Evolutionary conservation across 2,797 vertebrate genomes (phyloP), one percentile per base, ranked within the genome.

Genomic region (Lagorchestes hirsutus): DNA sequence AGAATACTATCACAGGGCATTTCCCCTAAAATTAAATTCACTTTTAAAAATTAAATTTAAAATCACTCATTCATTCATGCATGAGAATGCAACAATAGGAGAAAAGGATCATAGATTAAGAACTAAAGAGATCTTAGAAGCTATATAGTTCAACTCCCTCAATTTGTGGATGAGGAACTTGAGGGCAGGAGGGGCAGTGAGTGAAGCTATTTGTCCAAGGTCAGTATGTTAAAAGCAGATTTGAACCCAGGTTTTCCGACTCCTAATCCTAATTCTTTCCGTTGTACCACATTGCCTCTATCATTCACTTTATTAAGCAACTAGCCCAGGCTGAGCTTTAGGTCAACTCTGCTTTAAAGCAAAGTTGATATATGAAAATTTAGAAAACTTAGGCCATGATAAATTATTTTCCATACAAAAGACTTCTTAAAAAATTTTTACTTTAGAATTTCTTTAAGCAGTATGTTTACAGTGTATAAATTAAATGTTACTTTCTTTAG

Each of bases 121-220:
- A 50, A 27, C 6, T 27, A 14, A 46, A 87, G 40, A 10, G 24
- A 50, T 87, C 40, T 46, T 46, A 82, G 40, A 24, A 82, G 40
- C 9, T 9, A 82, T 82, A 27, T 27, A 82, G 8, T 82, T 9
- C 22, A 82, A 82, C 40, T 82, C 18, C 92, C 59, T 91, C 90
- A 10, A 0, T 11, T 57, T 10, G 57, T 11, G 54, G 27, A 12
- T 0, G 16, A 54, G 54, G 6, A 46, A 1, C 24, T 46, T 5
- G 1, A 0, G 5, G 54, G 54, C 22, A 54, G 0, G 24, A 46
- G 95, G 95, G 54, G 28, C 0, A 74, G 67, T 40, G 0, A 74
- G 67, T 40, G 0, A 74, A 87, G n/a, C 16, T 94, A 96, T 90
- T 95, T 96, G 40, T 50, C 92, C 92, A 62, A 95, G 55, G 57